phyloP scores from a whole-genome alignment of 2,888 invertebrate species.

The Nebria brevicollis region DNA sequence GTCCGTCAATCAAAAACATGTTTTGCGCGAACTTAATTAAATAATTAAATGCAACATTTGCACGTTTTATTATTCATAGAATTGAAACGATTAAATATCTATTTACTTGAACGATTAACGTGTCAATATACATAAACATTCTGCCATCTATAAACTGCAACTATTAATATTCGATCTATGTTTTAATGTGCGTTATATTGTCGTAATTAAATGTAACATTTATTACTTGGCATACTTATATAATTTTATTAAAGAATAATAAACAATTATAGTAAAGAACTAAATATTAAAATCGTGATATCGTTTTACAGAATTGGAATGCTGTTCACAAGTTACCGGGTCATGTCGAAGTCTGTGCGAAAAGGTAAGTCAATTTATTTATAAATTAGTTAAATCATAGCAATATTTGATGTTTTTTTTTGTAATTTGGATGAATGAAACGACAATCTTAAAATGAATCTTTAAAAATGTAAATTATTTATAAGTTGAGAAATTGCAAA shows the following conservation, averaged over 20 bases:
- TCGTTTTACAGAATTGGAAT: conserved; percentile 31
- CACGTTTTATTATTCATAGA: conserved; percentile 6
- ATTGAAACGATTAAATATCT: background rate
- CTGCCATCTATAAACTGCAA: background rate
- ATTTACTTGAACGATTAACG: background rate
- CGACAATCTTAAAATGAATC: background rate
- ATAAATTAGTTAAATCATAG: background rate
- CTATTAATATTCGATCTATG: background rate
- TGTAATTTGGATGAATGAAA: background rate
- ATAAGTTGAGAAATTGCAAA: background rate
- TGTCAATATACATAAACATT: background rate
- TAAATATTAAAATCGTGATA: background rate
- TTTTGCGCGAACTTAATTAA: conserved; percentile 9
- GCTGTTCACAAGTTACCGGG: conserved; percentile 41
- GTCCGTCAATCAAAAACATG: conserved; percentile 28
- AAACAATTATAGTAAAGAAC: no score
- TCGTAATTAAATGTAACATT: no score
- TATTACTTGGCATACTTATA: no score
- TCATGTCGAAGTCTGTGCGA: conserved; percentile 42
- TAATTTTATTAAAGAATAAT: no score
- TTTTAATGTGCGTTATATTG: background rate
- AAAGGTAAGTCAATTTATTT: conserved; percentile 27
- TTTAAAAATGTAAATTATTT: background rate
- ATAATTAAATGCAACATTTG: conserved; percentile 25
- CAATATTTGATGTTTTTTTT: no score